These are phyloP conservation scores for Leptura quadrifasciata DNA, from an alignment of 2,888 invertebrate species.

Conservation along the genomic window DNA sequence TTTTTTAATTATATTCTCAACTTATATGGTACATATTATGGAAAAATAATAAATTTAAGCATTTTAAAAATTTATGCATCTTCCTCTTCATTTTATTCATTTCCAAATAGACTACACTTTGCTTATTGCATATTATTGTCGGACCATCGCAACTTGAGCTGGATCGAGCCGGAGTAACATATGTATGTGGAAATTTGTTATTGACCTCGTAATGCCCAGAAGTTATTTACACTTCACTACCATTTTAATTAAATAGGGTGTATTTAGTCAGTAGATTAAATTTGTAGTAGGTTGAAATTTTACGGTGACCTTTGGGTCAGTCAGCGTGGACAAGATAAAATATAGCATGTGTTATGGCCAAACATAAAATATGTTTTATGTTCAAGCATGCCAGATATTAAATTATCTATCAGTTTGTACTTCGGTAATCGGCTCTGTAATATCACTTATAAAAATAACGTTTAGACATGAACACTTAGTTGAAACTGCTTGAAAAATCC, in stretches of 20 bases:
- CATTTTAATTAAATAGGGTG: conserved; percentile 30
- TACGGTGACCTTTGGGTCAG: conserved; percentile 25
- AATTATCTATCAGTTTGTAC: conserved; percentile 28
- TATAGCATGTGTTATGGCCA: conserved; percentile 31
- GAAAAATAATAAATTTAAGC: too few relatives aligned
- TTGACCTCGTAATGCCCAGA: conserved; percentile 5
- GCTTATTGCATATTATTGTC: too few relatives aligned
- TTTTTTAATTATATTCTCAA: too few relatives aligned
- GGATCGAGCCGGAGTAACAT: too few relatives aligned
- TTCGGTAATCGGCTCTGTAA: conserved; percentile 14
- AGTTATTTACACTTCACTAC: conserved; percentile 25
- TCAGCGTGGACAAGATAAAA: conserved; percentile 34
- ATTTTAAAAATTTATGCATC: too few relatives aligned
- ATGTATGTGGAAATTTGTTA: neutral
- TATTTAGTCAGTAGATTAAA: conserved; percentile 27
- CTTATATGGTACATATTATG: too few relatives aligned
- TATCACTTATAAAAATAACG: conserved; percentile 10
- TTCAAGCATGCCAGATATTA: conserved; percentile 33
- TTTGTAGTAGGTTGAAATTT: conserved; percentile 35
- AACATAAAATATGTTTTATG: conserved; percentile 36
- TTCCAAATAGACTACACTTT: too few relatives aligned
- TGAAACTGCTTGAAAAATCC: too few relatives aligned
- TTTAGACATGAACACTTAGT: too few relatives aligned
- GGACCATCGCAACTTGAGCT: too few relatives aligned
- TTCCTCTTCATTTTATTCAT: too few relatives aligned